Base-by-base conservation (phyloP, 2,797 vertebrate species). In the Enoplosus armatus region DNA sequence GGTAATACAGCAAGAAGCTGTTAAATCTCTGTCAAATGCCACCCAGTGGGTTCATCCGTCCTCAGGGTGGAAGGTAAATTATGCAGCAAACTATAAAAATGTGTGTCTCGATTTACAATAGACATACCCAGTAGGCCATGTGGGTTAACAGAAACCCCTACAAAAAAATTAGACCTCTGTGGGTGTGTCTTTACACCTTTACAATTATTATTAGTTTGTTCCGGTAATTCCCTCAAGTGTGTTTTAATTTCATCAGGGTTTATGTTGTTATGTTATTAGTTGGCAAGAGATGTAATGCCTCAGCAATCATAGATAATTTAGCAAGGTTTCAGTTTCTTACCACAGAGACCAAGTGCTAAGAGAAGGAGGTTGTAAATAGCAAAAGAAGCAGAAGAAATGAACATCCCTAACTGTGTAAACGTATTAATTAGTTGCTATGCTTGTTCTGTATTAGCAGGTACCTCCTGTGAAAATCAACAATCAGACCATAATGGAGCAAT, bases 11-110 rank as follows among this genome's bases (percentile, higher is more conserved):
- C 67, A 68, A 63, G 70, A 83, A 70, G 63, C 66, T 56, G 63
- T 55, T 77, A 69, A 77, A 80, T 66, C 72, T 78, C 67, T 59
- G 64, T 76, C 63, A 82, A 78, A 72, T 47, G 22, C 65, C 59
- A 78, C n/a, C 70, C 64, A 68, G 27, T 24, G 27, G 59, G 48
- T 65, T 79, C 22, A 79, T 72, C 15, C 6, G 11, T 65, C 60
- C 72, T 79, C n/a, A 27, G 55, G 41, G 3, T 75, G 29, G 74
- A 53, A 51, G 64, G 39, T 45, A 72, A 27, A 72, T 71, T 71
- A 35, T 48, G 58, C 75, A 64, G 55, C 11, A 62, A 77, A 65
- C 47, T 59, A 51, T 67, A 39, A 45, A 77, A 55, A 74, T 65
- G 15, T 62, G 55, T 48, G 26, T 63, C 76, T 73, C 9, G 8